Evolutionary conservation across 2,888 invertebrate species (phyloP).

Genomic region (Ernsta delagoae): DNA sequence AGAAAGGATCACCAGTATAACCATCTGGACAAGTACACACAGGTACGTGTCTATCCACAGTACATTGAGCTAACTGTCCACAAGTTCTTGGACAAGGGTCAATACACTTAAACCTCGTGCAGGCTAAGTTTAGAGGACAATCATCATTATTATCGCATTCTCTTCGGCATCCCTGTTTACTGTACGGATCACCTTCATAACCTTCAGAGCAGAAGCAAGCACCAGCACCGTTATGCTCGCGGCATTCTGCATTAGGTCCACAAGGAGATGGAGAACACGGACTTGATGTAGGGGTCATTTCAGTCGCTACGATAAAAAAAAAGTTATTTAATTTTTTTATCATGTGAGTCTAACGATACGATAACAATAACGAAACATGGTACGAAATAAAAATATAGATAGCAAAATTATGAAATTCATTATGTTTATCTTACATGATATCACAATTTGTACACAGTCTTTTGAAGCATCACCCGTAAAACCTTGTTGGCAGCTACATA

Average conservation of each 20-base stretch:
- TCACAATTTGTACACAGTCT: slow-evolving; percentile 85
- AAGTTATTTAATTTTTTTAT: no score
- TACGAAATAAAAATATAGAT: no score
- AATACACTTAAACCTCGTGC: slow-evolving; percentile 92
- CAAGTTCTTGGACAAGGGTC: slow-evolving; percentile 95
- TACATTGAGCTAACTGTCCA: slow-evolving; percentile 91
- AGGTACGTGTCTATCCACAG: slow-evolving; percentile 91
- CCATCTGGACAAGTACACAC: slow-evolving; percentile 90
- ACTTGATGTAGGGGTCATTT: slow-evolving; percentile 87
- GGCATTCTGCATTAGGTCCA: slow-evolving; percentile 93
- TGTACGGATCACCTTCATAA: slow-evolving; percentile 93
- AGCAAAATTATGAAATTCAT: no score
- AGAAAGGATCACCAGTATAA: slow-evolving; percentile 93
- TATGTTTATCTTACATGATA: slow-evolving; percentile 62
- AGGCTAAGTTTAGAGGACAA: slow-evolving; percentile 89
- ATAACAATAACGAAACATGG: no score
- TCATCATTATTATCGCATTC: slow-evolving; percentile 93
- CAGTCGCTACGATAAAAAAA: slow-evolving; percentile 60
- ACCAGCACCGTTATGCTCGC: slow-evolving; percentile 93
- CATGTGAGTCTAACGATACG: no score
- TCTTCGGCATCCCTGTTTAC: slow-evolving; percentile 87
- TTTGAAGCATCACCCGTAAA: slow-evolving; percentile 92
- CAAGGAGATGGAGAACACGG: slow-evolving; percentile 94
- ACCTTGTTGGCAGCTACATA: slow-evolving; percentile 93
- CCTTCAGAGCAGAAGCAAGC: slow-evolving; percentile 92